Evolutionary conservation across 1,140 invertebrate genomes (phyloP).

Genomic region (Trichoplusia ni): DNA sequence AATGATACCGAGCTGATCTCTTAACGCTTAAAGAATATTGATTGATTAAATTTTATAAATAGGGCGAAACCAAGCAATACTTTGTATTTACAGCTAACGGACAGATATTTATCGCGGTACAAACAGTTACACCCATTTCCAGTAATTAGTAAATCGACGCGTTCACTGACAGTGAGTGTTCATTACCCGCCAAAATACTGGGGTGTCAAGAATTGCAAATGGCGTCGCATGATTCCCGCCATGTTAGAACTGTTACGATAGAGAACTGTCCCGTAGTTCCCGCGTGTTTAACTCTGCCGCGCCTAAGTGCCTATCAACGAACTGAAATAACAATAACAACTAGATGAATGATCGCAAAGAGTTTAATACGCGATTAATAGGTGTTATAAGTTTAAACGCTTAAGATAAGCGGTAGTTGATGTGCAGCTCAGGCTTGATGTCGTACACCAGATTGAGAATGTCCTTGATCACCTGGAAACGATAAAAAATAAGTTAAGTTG

Average conservation of each 20-base stretch:
- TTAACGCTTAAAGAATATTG: conserved; percentile 32
- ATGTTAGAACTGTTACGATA: no score
- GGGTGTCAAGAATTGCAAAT: no score
- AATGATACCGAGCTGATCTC: conserved; percentile 79
- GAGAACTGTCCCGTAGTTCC: conserved; percentile 7
- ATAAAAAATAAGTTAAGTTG: conserved; percentile 20
- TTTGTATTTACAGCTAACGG: conserved; percentile 65
- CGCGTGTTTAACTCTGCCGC: conserved; percentile 36
- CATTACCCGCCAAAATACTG: no score
- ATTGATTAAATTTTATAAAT: conserved; percentile 48
- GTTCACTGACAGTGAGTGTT: no score
- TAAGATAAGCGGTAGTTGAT: conserved; percentile 86
- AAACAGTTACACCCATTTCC: conserved; percentile 26
- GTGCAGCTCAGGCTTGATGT: conserved; percentile 95
- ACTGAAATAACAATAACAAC: conserved; percentile 58
- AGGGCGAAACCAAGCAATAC: conserved; percentile 61
- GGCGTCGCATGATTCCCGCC: no score
- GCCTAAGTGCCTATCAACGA: conserved; percentile 51
- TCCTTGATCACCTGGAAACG: conserved; percentile 89
- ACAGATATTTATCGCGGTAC: conserved; percentile 13
- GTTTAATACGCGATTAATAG: conserved; percentile 51
- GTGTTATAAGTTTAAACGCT: conserved; percentile 42
- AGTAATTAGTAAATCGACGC: not conserved
- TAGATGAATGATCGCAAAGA: conserved; percentile 51
- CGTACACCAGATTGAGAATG: conserved; percentile 91